Conservation (phyloP, 1,140 invertebrate genomes). For the Cyrtorhinus lividipennis region DNA sequence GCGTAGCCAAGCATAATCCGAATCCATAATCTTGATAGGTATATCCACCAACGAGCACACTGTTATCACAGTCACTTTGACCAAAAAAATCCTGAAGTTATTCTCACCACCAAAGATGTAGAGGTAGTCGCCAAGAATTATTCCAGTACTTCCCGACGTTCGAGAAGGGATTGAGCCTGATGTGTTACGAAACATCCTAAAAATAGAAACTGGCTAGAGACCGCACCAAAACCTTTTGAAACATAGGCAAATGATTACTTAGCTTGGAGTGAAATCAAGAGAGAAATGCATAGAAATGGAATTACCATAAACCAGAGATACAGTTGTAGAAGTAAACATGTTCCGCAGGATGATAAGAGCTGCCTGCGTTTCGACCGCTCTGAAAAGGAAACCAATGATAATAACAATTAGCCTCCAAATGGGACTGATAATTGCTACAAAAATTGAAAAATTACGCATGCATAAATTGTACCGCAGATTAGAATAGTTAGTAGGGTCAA, state of each 20-base stretch:
- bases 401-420: not conserved
- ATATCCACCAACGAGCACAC: not conserved
- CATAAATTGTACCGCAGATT: not conserved
- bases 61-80: not conserved
- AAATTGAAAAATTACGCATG: not conserved
- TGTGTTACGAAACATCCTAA: slow-evolving; percentile 22
- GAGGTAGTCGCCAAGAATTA: slow-evolving; percentile 28
- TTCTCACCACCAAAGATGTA: slow-evolving; percentile 33
- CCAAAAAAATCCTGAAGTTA: not conserved
- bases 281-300: not conserved
- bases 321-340: slow-evolving; percentile 30
- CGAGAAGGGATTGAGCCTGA: slow-evolving; percentile 27
- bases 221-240: not conserved
- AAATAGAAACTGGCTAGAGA: slow-evolving; percentile 1
- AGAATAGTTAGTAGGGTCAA: not conserved
- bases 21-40: not conserved
- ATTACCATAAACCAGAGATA: slow-evolving; percentile 29
- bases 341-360: slow-evolving; percentile 19
- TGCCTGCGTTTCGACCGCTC: not conserved
- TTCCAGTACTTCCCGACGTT: slow-evolving; percentile 30
- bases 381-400: not conserved
- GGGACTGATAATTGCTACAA: not conserved
- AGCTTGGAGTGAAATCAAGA: not conserved
- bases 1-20: not conserved
- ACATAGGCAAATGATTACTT: slow-evolving; percentile 3